Evolutionary conservation across 2,888 invertebrate genomes (phyloP), one percentile per base, ranked within the genome.

Genomic region (Agriopis marginaria): DNA sequence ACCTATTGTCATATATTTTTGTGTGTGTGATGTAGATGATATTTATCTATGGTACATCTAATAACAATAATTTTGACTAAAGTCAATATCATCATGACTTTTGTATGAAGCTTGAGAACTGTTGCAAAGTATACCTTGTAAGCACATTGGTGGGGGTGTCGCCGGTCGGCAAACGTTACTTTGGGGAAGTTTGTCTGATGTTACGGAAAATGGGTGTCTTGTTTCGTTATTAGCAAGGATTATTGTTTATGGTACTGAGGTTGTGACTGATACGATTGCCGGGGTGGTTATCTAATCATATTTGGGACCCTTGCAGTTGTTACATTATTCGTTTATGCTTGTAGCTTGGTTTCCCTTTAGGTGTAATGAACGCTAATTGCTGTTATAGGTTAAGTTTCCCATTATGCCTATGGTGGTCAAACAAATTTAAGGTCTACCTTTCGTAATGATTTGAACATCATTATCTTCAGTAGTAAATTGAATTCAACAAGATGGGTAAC

Each of bases 191-290:
- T 71, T 66, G 65, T 70, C 67, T 71, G 73, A 75, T 72, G 73
- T 71, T 75, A 74, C 72, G 73, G 68, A 69, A 71, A 71, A 73
- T 68, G 68, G 66, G 54, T 64, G 63, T 67, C 70, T 69, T 73
- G 76, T 72, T 76, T 69, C 69, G 56, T 71, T 73, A 71, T 72
- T 74, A 71, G 70, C 68, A 69, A 66, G 68, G 70, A 70, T 72
- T 74, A 70, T 74, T 74, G 65, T 74, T 74, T 72, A 65, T 62
- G 66, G 66, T 67, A 60, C 64, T 56, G 66, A 63, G 66, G 45
- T 55, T 63, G 62, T 54, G 49, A 56, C 54, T 67, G 68, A 68
- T 68, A 63, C 64, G 40, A 50, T 62, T 45, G 56, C 45, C 12
- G 49, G 63, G 40, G 62, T 56, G 56, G 44, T 56, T 56, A 56